Evolutionary conservation across 2,113 vertebrate genomes (phyloP).

Genomic region (Thermophis baileyi): DNA sequence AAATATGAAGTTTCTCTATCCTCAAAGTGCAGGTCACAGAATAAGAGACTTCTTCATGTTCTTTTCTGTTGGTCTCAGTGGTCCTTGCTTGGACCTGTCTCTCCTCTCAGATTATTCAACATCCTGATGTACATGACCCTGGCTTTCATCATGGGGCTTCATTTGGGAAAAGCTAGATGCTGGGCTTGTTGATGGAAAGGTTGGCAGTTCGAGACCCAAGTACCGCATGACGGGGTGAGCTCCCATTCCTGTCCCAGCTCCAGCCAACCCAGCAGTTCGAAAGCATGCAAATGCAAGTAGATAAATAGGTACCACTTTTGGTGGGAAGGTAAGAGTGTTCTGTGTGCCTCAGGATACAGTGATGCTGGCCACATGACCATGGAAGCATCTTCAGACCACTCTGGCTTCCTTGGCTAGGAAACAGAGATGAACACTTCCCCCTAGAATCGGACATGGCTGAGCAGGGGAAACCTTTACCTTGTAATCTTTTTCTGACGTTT

Average conservation of each 20-base stretch:
- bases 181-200: not conserved
- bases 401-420: not conserved
- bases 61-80: not conserved
- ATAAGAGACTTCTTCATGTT: not conserved
- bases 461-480: no score
- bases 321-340: not conserved
- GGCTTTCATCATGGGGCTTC: not conserved
- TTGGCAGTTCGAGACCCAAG: not conserved
- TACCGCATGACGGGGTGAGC: not conserved
- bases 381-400: not conserved
- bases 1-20: not conserved
- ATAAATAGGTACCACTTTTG: not conserved
- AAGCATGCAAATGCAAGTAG: not conserved
- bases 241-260: no score
- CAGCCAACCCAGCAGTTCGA: not conserved
- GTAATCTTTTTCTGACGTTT: no score
- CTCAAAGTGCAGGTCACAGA: not conserved
- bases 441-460: not conserved
- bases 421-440: not conserved
- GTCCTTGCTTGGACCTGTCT: not conserved
- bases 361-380: not conserved
- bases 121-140: not conserved
- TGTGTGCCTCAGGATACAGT: not conserved
- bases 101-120: not conserved
- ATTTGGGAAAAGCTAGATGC: not conserved